phyloP scores from a whole-genome alignment of 2,888 invertebrate genomes.

The Hyalella azteca region DNA sequence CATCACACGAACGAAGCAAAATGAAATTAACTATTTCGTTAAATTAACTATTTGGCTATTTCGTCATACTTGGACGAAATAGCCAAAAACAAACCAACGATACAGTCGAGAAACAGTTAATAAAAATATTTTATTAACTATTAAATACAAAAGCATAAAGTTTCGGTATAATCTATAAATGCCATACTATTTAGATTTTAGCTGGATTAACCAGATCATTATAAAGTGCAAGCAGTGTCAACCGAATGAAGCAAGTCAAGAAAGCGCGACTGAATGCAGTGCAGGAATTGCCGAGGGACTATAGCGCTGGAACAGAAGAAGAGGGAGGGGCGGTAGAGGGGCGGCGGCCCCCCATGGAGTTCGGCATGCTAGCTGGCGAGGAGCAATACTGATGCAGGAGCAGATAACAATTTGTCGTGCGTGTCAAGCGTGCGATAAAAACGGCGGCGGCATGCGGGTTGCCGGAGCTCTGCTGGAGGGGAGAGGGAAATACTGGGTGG shows the following conservation, averaged over 20 bases:
- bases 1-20: too few species aligned
- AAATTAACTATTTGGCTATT: too few species aligned
- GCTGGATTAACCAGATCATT: too few species aligned
- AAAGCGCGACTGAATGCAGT: neutral
- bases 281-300: neutral
- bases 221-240: neutral
- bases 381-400: slow-evolving; percentile 37
- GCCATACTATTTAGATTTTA: too few species aligned
- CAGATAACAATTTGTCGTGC: slow-evolving; percentile 37
- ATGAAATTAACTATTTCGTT: too few species aligned
- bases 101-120: too few species aligned
- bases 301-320: neutral
- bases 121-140: too few species aligned
- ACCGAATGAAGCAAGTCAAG: neutral
- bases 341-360: slow-evolving; percentile 25
- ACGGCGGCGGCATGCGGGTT: slow-evolving; percentile 21
- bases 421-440: slow-evolving; percentile 9
- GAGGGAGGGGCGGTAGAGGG: neutral
- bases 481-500: neutral
- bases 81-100: too few species aligned
- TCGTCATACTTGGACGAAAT: too few species aligned
- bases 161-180: neutral
- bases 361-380: slow-evolving; percentile 36
- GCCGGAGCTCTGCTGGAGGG: slow-evolving; percentile 4
- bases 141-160: neutral